Conservation (phyloP, 2,888 invertebrate species). For the Euplexia lucipara region DNA sequence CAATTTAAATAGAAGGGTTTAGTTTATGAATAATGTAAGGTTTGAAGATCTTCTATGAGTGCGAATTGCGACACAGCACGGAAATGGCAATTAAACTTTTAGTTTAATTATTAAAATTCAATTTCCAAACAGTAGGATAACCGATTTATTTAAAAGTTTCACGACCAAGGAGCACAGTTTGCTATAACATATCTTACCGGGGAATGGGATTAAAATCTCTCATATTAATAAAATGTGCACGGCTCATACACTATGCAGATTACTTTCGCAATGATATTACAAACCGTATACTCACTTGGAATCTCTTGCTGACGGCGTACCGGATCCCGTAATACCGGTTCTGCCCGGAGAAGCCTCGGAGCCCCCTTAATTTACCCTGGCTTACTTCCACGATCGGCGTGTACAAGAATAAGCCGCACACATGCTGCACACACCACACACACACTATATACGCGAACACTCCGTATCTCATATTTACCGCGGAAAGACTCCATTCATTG, state of each 20-base stretch:
- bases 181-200: neutral
- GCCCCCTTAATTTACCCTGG: slow-evolving; percentile 81
- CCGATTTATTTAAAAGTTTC: neutral
- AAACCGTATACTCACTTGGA: slow-evolving; percentile 75
- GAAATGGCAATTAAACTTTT: neutral
- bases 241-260: slow-evolving; percentile 33
- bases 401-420: slow-evolving; percentile 54
- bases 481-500: slow-evolving; percentile 17
- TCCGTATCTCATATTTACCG: slow-evolving; percentile 45
- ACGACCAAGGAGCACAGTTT: neutral
- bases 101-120: no score
- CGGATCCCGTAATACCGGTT: slow-evolving; percentile 85
- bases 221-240: slow-evolving; percentile 21
- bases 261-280: slow-evolving; percentile 39
- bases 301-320: slow-evolving; percentile 80
- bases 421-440: slow-evolving; percentile 36
- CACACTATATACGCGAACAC: slow-evolving; percentile 31
- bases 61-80: neutral
- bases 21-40: neutral
- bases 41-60: neutral
- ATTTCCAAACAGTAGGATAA: neutral
- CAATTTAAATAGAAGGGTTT: neutral
- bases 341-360: slow-evolving; percentile 76
- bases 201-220: slow-evolving; percentile 22
- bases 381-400: slow-evolving; percentile 75